Evolutionary conservation across 2,113 vertebrate species (phyloP).

Genomic region (Pollachius pollachius): DNA sequence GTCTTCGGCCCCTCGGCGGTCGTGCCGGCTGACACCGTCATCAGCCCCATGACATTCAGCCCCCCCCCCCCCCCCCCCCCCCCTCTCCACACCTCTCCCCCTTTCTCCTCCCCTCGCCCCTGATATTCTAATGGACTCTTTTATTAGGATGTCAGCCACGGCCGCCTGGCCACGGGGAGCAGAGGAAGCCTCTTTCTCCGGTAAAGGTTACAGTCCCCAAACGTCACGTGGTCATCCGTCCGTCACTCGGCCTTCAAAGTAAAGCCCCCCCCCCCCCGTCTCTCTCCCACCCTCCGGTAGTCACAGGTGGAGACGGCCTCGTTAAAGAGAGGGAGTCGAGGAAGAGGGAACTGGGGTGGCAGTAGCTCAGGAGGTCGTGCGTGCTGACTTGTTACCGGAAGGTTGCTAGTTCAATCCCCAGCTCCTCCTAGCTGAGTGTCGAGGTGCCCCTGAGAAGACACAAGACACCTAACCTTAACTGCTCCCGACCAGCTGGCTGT

Average conservation of each 20-base stretch:
- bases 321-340: neutral
- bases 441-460: too few relatives aligned
- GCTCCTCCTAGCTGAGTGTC: too few relatives aligned
- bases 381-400: too few relatives aligned
- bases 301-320: neutral
- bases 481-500: too few relatives aligned
- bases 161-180: slow-evolving; percentile 29
- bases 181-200: slow-evolving; percentile 35
- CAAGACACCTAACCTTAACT: too few relatives aligned
- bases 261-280: too few relatives aligned
- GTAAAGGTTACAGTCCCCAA: slow-evolving; percentile 57
- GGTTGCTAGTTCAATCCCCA: too few relatives aligned
- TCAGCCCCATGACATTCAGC: slow-evolving; percentile 52
- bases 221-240: too few relatives aligned
- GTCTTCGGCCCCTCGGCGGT: slow-evolving; percentile 41
- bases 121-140: slow-evolving; percentile 60
- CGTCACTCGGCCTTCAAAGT: too few relatives aligned
- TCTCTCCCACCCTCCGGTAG: too few relatives aligned
- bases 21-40: slow-evolving; percentile 35
- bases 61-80: slow-evolving; percentile 28
- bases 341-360: neutral
- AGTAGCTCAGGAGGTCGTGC: too few relatives aligned
- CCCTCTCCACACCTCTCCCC: neutral
- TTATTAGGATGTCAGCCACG: slow-evolving; percentile 60
- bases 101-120: too few relatives aligned